These are phyloP conservation scores for Sandelia bainsii DNA, from an alignment of 2,797 vertebrate genomes.

Conservation along the genomic window DNA sequence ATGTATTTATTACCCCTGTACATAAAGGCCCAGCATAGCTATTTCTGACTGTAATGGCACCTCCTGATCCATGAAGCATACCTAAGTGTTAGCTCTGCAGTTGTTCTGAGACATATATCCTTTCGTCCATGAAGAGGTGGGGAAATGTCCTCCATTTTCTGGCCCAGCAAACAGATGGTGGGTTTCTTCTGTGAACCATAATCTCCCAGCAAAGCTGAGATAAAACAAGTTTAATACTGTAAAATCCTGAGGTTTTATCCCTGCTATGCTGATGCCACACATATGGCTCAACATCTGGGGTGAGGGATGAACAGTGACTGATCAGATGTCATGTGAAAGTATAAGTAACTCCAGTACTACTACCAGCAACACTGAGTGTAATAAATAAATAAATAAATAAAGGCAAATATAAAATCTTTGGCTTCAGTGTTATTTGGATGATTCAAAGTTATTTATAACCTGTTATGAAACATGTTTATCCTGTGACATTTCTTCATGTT, in stretches of 20 bases:
- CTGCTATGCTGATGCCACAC: conserved; percentile 79
- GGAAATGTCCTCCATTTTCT: conserved; percentile 66
- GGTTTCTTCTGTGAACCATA: conserved; percentile 87
- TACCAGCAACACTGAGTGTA: background rate
- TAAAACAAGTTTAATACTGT: conserved; percentile 89
- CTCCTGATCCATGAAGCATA: conserved; percentile 50
- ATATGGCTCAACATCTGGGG: conserved; percentile 87
- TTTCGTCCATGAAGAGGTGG: conserved; percentile 56
- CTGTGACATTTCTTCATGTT: too few relatives aligned
- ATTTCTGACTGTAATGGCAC: conserved; percentile 26
- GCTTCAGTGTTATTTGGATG: background rate
- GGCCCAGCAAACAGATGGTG: conserved; percentile 86
- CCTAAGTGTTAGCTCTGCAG: conserved; percentile 44
- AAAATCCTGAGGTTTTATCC: conserved; percentile 87
- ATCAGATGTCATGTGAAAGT: conserved; percentile 49
- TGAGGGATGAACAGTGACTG: conserved; percentile 34
- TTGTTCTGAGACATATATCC: conserved; percentile 40
- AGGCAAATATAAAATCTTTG: background rate
- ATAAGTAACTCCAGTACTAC: conserved; percentile 8
- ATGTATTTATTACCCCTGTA: conserved; percentile 18
- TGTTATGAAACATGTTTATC: too few relatives aligned
- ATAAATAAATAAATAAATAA: background rate
- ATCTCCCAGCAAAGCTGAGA: conserved; percentile 90
- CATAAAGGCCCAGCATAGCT: conserved; percentile 35
- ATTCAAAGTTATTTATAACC: too few relatives aligned